Evolutionary conservation across 2,888 invertebrate species (phyloP), one percentile per base, ranked within the genome.

Genomic region (Halocaridina rubra): DNA sequence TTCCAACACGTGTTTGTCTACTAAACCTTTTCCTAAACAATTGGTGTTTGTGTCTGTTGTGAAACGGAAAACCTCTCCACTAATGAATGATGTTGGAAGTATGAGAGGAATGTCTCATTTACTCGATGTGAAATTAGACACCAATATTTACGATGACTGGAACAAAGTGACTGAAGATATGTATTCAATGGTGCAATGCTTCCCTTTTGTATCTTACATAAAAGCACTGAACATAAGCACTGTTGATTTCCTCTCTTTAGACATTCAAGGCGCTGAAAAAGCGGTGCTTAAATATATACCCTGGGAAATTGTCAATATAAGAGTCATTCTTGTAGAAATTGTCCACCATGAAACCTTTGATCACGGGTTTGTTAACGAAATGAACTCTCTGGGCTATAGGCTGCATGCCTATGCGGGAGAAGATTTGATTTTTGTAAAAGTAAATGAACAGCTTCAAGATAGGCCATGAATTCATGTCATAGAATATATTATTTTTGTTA

Each of bases 171-270:
- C n/a, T 0, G 30, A 16, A 30, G 10, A 30, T 13, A 16, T 33
- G 4, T 71, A 32, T 10, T 4, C 32, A 13, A 10, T 29, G n/a
- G 57, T 53, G 19, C 81, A 81, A n/a, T 81, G 81, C 24, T 74
- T 74, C 19, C 81, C 81, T 16, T 39, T 81, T 0, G 30, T 16
- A 1, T 75, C 81, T 7, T 74, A 33, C 29, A 13, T 81, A 5
- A 16, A 57, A 39, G 81, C 81, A 3, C 33, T 81, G 24, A 74
- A 81, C 53, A 27, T 33, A 10, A 29, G 22, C 22, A 64, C 27
- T 10, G 33, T 81, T 7, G 74, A 81, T 61, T 74, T 81, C 59
- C 61, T 81, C 30, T 72, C 74, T 3, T 39, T 81, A 7, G 81
- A 81, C 39, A 29, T 81, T 24, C 59, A 81, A 61, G 81, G 81